Conservation (phyloP, 2,797 vertebrate species). For the Rhinogobio ventralis region DNA sequence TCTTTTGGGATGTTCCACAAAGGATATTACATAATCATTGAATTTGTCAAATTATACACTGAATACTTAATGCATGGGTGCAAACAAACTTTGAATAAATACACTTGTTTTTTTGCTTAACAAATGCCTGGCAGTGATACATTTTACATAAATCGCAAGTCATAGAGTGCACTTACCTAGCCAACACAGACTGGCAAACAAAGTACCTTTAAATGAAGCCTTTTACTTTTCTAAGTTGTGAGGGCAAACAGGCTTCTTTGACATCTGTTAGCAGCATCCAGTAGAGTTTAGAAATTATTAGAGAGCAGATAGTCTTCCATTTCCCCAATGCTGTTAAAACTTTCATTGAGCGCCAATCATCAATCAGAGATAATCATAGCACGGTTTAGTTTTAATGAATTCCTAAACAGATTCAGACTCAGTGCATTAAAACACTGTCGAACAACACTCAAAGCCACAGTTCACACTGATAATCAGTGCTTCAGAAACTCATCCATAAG, state of each 20-base stretch:
- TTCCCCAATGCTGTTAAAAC: slow-evolving; percentile 20
- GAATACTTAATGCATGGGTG: not conserved
- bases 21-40: not conserved
- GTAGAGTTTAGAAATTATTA: slow-evolving; percentile 1
- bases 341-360: slow-evolving; percentile 29
- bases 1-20: not conserved
- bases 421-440: slow-evolving; percentile 15
- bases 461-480: slow-evolving; percentile 3
- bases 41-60: not conserved
- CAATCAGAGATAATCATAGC: slow-evolving; percentile 35
- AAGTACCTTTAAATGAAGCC: not conserved
- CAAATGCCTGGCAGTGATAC: not conserved
- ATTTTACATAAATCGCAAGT: not conserved
- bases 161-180: not conserved
- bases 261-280: not conserved
- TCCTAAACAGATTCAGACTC: slow-evolving; percentile 33
- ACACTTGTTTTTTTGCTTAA: not conserved
- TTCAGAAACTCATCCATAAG: not conserved
- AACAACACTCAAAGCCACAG: slow-evolving; percentile 14
- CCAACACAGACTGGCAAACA: not conserved
- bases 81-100: not conserved
- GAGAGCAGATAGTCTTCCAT: slow-evolving; percentile 17
- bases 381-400: slow-evolving; percentile 30
- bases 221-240: slow-evolving; percentile 5
- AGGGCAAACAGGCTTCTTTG: slow-evolving; percentile 8